Evolutionary conservation across 2,888 invertebrate species (phyloP), one percentile per base, ranked within the genome.

Genomic region (Chymomyza amoena): DNA sequence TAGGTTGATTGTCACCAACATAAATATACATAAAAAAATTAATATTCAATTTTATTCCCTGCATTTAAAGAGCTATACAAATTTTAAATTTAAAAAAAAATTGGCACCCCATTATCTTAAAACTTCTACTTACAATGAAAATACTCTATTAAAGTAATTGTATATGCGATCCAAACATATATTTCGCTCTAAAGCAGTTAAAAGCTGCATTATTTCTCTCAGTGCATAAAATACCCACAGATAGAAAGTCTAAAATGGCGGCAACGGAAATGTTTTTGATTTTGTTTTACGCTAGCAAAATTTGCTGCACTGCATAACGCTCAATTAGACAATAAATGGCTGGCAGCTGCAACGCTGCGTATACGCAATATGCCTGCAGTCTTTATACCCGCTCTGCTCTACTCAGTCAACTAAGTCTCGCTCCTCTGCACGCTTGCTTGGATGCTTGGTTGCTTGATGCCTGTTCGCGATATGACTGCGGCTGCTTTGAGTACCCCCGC

Each of bases 331-430:
- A 77, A 80, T 82, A 77, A 75, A 73, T 78, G 69, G 16, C 69
- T 69, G 62, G 69, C 73, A 64, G 67, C 62, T 68, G 71, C 76
- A 77, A 63, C 77, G 74, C 61, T 81, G 84, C 82, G 87, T 82
- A 85, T 85, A 81, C 83, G 85, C 83, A 85, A 80, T 85, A 76
- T 82, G 76, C 57, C 57, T 25, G 76, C 74, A 85, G 83, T 75
- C 39, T 13, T 45, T 45, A 45, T 5, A 45, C 39, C 13, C 39
- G 13, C 13, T 45, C 10, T 10, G n/a, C n/a, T 39, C 10, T 10
- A 45, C 39, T 13, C 39, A 45, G 10, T 4, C 39, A 1, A 13
- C 39, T 15, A 4, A 45, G 13, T 45, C 39, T 45, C 13, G 39
- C 39, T 45, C 4, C 4, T 45, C 39, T 54, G 3, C 5, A 54